Conservation (phyloP, 2,113 vertebrate genomes). For the Sander lucioperca region DNA sequence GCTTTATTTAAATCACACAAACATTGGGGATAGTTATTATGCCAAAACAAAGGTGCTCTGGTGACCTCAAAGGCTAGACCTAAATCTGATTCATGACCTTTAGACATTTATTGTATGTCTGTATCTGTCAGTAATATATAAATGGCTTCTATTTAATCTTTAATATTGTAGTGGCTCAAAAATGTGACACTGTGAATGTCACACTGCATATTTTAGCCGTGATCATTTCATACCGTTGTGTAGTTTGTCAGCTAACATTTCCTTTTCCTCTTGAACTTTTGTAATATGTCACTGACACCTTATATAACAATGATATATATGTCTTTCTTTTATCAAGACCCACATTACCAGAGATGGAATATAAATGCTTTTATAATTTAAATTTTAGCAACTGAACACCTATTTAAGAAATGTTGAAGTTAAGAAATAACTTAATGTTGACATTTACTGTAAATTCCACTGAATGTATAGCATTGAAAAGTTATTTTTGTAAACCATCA, state of each 20-base stretch:
- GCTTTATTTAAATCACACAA: slow-evolving; percentile 1
- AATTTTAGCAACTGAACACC: no score
- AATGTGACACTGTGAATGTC: slow-evolving; percentile 31
- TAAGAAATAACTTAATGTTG: not conserved
- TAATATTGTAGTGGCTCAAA: slow-evolving; percentile 5
- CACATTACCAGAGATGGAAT: not conserved
- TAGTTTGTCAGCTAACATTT: not conserved
- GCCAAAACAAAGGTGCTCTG: not conserved
- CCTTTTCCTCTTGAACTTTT: not conserved
- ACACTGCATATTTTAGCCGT: slow-evolving; percentile 15
- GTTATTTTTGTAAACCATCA: not conserved
- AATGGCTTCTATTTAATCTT: slow-evolving; percentile 4
- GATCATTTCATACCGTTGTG: not conserved
- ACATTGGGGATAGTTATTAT: not conserved
- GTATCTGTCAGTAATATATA: slow-evolving; percentile 1
- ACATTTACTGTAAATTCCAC: not conserved
- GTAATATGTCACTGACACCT: not conserved
- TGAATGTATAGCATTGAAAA: not conserved
- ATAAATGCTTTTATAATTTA: no score
- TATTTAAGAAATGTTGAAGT: not conserved
- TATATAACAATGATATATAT: not conserved
- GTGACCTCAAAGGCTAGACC: not conserved
- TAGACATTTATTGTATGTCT: not conserved
- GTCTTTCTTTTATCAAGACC: not conserved
- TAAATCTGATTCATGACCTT: not conserved